Evolutionary conservation across 2,888 invertebrate genomes (phyloP).

Genomic region (Drosophila aldrichi): DNA sequence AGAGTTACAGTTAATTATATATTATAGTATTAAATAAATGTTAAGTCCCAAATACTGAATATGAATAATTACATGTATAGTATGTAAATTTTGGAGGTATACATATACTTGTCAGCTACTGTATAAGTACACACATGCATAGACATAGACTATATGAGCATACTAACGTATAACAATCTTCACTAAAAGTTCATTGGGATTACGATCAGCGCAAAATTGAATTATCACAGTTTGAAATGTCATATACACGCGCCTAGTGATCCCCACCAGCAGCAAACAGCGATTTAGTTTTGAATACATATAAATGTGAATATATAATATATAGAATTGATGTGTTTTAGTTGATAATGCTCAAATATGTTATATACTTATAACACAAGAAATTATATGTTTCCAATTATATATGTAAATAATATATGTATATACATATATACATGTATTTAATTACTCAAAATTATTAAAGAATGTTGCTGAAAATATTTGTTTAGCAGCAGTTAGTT

Average conservation of each 20-base stretch:
- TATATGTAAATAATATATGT: no score
- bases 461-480: background rate
- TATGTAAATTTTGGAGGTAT: background rate
- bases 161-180: background rate
- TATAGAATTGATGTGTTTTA: slow-evolving; percentile 23
- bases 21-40: no score
- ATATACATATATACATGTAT: background rate
- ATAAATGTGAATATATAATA: background rate
- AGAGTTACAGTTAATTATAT: no score
- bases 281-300: slow-evolving; percentile 28
- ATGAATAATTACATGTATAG: no score
- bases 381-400: background rate
- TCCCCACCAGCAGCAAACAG: slow-evolving; percentile 26
- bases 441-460: background rate
- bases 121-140: background rate
- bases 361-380: slow-evolving; percentile 1
- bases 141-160: background rate
- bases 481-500: no score
- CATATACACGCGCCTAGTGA: slow-evolving; percentile 72
- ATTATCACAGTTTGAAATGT: slow-evolving; percentile 81
- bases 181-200: slow-evolving; percentile 65
- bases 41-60: no score
- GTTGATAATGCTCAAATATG: slow-evolving; percentile 41
- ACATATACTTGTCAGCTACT: background rate
- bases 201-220: slow-evolving; percentile 69